These are phyloP conservation scores for Ligdia adustata DNA, from an alignment of 2,888 invertebrate genomes.

Conservation along the genomic window DNA sequence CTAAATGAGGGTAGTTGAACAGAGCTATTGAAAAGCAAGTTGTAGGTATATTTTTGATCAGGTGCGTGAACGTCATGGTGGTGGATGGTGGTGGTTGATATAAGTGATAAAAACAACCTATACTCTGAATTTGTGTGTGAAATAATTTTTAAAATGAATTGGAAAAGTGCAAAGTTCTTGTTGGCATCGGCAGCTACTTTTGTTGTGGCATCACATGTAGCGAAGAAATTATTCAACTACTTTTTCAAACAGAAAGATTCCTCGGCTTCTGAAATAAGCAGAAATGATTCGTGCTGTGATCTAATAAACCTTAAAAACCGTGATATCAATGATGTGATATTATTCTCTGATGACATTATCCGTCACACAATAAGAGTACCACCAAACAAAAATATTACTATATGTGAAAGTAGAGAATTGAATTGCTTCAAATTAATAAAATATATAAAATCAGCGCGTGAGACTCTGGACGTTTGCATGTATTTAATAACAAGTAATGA, in stretches of 20 bases:
- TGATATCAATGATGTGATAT: constrained; percentile 77
- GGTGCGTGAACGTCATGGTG: constrained; percentile 73
- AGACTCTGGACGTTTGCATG: constrained; percentile 79
- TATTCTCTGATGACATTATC: constrained; percentile 73
- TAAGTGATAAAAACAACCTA: constrained; percentile 32
- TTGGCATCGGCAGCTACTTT: constrained; percentile 73
- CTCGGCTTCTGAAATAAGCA: constrained; percentile 43
- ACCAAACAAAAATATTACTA: constrained; percentile 64
- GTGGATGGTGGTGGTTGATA: constrained; percentile 55
- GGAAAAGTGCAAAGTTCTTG: constrained; percentile 72
- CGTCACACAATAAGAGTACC: constrained; percentile 66
- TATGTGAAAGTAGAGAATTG: constrained; percentile 73
- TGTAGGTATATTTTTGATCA: constrained; percentile 25
- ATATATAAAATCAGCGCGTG: constrained; percentile 76
- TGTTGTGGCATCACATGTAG: constrained; percentile 70
- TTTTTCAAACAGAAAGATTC: constrained; percentile 51
- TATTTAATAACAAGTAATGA: constrained; percentile 77
- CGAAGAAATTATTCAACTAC: constrained; percentile 67
- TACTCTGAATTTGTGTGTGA: constrained; percentile 42
- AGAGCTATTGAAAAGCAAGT: constrained; percentile 2
- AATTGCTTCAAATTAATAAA: constrained; percentile 77
- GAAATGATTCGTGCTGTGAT: constrained; percentile 61
- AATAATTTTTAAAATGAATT: constrained; percentile 61
- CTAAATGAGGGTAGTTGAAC: constrained; percentile 49
- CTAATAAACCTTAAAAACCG: constrained; percentile 60